phyloP scores from a whole-genome alignment of 2,113 vertebrate genomes.

The Erythrolamprus reginae region DNA sequence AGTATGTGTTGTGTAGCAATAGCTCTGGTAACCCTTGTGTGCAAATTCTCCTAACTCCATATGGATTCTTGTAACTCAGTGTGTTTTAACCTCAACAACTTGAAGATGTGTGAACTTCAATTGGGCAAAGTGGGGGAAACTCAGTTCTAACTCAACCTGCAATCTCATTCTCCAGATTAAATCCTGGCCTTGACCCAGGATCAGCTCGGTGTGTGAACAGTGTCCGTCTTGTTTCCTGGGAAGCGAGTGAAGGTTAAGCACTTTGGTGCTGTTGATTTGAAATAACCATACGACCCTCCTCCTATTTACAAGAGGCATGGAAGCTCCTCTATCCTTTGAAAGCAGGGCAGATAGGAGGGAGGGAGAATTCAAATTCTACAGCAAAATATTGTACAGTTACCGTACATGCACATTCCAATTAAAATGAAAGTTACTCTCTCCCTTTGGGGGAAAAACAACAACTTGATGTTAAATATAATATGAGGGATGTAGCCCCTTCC shows the following conservation, averaged over 20 bases:
- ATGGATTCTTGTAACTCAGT: not conserved
- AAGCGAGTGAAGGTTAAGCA: not conserved
- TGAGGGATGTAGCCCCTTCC: not conserved
- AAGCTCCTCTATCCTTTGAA: not conserved
- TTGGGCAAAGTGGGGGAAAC: not conserved
- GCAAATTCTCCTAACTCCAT: not conserved
- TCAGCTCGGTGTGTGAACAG: not conserved
- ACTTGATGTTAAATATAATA: not conserved
- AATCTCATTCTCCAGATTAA: not conserved
- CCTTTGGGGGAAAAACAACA: not conserved
- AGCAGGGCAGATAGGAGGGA: not conserved
- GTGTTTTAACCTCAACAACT: not conserved
- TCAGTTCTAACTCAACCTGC: not conserved
- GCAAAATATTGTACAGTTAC: not conserved
- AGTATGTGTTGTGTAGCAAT: not conserved
- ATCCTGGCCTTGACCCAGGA: not conserved
- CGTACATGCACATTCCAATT: not conserved
- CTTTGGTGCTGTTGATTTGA: not conserved
- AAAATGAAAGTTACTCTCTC: not conserved
- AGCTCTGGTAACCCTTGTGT: not conserved
- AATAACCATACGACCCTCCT: fast-evolving
- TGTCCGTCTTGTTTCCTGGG: not conserved
- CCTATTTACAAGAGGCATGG: not conserved
- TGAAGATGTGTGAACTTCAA: not conserved
- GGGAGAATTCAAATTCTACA: not conserved